phyloP scores from a whole-genome alignment of 2,888 invertebrate species.

The Amphipyra tragopoginis region DNA sequence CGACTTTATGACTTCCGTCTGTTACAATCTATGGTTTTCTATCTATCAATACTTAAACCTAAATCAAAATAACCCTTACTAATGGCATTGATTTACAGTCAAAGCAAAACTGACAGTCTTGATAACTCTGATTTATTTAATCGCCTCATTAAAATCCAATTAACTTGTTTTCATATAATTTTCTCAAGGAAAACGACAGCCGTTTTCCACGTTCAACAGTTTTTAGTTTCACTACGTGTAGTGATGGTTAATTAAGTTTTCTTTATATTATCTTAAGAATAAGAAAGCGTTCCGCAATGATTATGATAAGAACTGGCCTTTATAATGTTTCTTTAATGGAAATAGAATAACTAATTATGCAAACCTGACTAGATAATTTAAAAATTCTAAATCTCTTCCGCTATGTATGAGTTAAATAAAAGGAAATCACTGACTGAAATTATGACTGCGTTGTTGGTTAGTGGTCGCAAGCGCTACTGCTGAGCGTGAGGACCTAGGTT shows the following conservation, averaged over 20 bases:
- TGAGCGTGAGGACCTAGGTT: no score
- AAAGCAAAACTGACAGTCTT: constrained; percentile 8
- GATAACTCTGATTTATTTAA: constrained; percentile 27
- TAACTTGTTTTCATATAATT: constrained; percentile 43
- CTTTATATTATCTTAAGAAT: constrained; percentile 23
- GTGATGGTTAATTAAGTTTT: constrained; percentile 43
- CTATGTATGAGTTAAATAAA: no score
- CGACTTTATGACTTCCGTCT: no score
- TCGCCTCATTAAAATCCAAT: constrained; percentile 36
- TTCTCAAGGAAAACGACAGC: constrained; percentile 45
- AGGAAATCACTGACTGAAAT: no score
- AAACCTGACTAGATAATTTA: no score
- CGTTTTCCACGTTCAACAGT: constrained; percentile 32
- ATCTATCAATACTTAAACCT: no score
- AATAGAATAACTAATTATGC: no score
- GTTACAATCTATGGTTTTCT: no score
- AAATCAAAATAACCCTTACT: neutral
- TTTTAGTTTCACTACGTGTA: constrained; percentile 50
- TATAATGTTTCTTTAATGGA: neutral
- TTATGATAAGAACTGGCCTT: constrained; percentile 16
- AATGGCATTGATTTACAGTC: neutral
- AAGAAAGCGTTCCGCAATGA: constrained; percentile 39
- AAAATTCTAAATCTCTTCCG: no score
- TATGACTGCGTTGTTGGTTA: no score
- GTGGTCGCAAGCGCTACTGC: no score